Evolutionary conservation across 2,113 vertebrate genomes (phyloP).

Genomic region (Gulo gulo): DNA sequence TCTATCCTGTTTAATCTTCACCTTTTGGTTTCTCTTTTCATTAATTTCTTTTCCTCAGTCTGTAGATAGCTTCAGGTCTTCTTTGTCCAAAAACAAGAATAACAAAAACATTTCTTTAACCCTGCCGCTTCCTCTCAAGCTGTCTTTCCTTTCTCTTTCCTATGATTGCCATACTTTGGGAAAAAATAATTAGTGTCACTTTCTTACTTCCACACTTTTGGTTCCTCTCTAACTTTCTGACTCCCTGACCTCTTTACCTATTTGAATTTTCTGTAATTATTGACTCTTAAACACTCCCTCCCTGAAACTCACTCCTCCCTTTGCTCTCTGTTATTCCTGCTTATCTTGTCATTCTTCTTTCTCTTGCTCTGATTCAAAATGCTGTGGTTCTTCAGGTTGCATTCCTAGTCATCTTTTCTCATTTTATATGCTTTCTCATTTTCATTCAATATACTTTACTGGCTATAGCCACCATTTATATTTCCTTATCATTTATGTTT

Average conservation of each 20-base stretch:
- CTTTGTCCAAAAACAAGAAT: background rate
- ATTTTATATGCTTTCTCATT: background rate
- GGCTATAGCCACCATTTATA: background rate
- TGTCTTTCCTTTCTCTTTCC: slow-evolving; percentile 13
- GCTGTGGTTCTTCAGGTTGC: background rate
- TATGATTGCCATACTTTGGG: background rate
- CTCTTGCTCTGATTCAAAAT: background rate
- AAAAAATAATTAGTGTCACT: background rate
- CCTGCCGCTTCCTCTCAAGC: background rate
- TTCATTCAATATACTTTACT: slow-evolving; percentile 18
- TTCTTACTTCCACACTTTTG: background rate
- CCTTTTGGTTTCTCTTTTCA: slow-evolving; percentile 13
- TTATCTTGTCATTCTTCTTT: slow-evolving; percentile 15
- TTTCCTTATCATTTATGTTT: background rate
- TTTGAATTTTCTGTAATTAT: slow-evolving; percentile 9
- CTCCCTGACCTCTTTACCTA: background rate
- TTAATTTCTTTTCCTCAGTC: background rate
- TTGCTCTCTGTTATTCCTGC: background rate
- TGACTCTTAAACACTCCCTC: background rate
- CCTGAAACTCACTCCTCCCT: background rate
- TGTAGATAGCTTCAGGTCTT: background rate
- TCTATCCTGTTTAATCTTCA: background rate
- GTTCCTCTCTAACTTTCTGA: background rate
- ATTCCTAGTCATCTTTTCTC: background rate
- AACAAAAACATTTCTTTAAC: background rate